Percentiles rank a stretch among this genome's conserved stretches.
Conservation (phyloP, 2,113 vertebrate species). For the Anolis carolinensis region DNA sequence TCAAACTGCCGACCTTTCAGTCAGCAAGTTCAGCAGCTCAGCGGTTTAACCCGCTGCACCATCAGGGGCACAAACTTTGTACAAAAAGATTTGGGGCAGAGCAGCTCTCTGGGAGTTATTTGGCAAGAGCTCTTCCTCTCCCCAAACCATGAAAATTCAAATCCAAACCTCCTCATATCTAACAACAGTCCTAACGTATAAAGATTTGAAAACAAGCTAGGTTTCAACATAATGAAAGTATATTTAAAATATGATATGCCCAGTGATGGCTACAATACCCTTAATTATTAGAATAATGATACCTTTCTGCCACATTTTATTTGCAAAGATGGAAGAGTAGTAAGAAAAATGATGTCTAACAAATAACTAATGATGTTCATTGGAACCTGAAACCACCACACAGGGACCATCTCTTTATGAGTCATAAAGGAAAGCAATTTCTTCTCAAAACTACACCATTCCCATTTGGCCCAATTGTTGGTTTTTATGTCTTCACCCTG, state of each 20-base stretch:
- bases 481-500: not conserved
- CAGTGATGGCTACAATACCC: not conserved
- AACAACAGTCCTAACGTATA: not conserved
- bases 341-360: not conserved
- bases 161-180: not conserved
- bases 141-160: not conserved
- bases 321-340: not conserved
- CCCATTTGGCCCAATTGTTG: not conserved
- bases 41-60: no score
- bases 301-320: not conserved
- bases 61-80: no score
- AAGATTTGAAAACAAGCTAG: no score
- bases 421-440: accelerated
- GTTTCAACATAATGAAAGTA: not conserved
- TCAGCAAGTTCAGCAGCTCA: no score
- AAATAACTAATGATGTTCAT: not conserved
- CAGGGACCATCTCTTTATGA: accelerated
- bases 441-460: accelerated
- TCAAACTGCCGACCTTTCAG: no score
- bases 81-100: no score
- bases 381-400: not conserved
- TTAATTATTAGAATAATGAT: not conserved
- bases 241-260: not conserved
- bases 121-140: not conserved
- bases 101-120: no score